Evolutionary conservation across 2,797 vertebrate species (phyloP), one percentile per base, ranked within the genome.

Genomic region (Pangasius macronema): DNA sequence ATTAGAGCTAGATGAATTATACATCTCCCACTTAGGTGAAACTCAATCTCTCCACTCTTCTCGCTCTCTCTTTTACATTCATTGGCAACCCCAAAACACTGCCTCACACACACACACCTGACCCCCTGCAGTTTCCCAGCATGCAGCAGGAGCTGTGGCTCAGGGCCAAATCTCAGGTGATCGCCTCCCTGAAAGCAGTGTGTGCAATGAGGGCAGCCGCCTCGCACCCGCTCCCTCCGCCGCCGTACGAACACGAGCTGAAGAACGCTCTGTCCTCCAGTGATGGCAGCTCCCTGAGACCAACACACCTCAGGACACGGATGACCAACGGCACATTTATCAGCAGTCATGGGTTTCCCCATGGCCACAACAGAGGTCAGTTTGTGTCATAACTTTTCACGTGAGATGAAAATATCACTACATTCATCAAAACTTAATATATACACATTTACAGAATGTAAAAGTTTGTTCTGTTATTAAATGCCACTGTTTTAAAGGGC

Each of bases 141-240:
- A 93, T 94, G 94, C 89, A 93, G 91, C 90, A 91, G 89, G 91
- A 93, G 91, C 90, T 90, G 85, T 90, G 88, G 93, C 91, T 92
- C 88, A 90, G 88, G 67, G 83, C 89, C 90, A 89, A 88, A 82
- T 91, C 89, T 87, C 89, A 82, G 91, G 91, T 92, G 85, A 88
- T 90, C 75, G 89, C 87, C 76, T 93, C 90, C 82, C 87, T 91
- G 63, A 76, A 88, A 87, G 36, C 89, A 83, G 80, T 90, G 84
- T 85, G 84, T 88, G 83, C 88, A 70, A 91, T 94, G 91, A 93
- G 89, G 90, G 83, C 89, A 1, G 84, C 81, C 1, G 84, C 86
- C 67, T 85, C 87, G 42, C 85, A 86, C 79, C 20, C 89, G 57
- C 87, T 81, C 51, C 87, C 59, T 42, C 39, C 27, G n/a, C 70